These are phyloP conservation scores for Perccottus glenii DNA, from an alignment of 2,113 vertebrate species.

Conservation along the genomic window DNA sequence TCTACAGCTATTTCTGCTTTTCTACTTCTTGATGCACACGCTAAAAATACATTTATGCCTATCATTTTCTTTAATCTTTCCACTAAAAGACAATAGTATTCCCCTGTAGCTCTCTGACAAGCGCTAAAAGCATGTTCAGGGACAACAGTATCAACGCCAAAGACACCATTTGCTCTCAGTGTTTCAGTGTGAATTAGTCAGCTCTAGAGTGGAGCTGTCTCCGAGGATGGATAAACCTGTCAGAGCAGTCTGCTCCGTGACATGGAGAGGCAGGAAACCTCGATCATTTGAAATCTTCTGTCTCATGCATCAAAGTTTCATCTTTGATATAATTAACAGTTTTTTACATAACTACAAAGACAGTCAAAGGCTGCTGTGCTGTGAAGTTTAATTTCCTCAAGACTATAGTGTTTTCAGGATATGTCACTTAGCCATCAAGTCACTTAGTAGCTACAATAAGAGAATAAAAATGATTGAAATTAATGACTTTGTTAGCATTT, in stretches of 20 bases:
- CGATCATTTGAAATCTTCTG: slow-evolving; percentile 29
- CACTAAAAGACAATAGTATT: slow-evolving; percentile 7
- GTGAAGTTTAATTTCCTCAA: no score
- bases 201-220: background rate
- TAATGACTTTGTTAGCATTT: no score
- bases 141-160: slow-evolving; percentile 2
- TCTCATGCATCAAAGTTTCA: background rate
- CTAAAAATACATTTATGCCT: slow-evolving; percentile 1
- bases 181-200: slow-evolving; percentile 9
- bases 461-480: no score
- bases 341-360: background rate
- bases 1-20: background rate
- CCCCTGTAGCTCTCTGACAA: slow-evolving; percentile 8
- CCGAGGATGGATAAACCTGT: background rate
- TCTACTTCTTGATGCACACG: background rate
- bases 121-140: slow-evolving; percentile 2
- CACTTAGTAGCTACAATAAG: no score
- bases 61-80: no score
- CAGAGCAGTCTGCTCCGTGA: background rate
- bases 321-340: slow-evolving; percentile 17
- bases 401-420: no score
- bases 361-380: background rate
- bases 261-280: background rate
- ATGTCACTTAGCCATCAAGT: no score
- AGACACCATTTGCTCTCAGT: background rate